Percentiles rank a stretch among this genome's conserved stretches.
Conservation (phyloP, 2,888 invertebrate genomes). For the Alitta virens region DNA sequence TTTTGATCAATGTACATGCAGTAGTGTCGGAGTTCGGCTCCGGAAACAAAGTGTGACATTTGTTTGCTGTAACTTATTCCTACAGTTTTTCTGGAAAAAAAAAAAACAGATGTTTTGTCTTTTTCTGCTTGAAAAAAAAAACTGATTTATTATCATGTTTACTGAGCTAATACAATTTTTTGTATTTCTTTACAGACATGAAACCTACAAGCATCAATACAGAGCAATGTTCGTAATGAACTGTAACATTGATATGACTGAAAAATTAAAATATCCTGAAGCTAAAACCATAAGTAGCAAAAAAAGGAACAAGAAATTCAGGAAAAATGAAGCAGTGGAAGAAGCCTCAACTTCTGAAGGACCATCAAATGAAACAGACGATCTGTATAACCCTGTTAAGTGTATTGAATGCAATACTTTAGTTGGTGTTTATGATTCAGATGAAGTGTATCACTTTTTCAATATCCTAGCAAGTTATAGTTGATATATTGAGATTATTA, state of each 20-base stretch:
- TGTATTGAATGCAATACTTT: constrained; percentile 62
- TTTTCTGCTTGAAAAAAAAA: too few relatives aligned
- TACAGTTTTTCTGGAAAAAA: too few relatives aligned
- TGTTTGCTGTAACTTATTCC: too few relatives aligned
- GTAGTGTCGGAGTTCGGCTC: too few relatives aligned
- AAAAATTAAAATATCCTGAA: constrained; percentile 47
- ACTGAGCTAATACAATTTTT: too few relatives aligned
- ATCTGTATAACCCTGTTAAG: constrained; percentile 58
- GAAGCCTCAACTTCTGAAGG: not conserved
- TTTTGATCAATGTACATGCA: too few relatives aligned
- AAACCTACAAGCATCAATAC: constrained; percentile 62
- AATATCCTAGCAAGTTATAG: constrained; percentile 55
- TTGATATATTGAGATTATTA: too few relatives aligned
- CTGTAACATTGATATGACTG: constrained; percentile 58
- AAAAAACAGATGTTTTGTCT: too few relatives aligned
- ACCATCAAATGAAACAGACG: not conserved
- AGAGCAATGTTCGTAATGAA: constrained; percentile 66
- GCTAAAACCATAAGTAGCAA: constrained; percentile 40
- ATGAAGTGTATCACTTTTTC: constrained; percentile 65
- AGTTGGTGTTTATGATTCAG: constrained; percentile 62
- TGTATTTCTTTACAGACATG: constrained; percentile 56
- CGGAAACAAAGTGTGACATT: too few relatives aligned
- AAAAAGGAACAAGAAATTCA: constrained; percentile 32
- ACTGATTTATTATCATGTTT: too few relatives aligned
- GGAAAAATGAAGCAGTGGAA: not conserved